Base-by-base conservation (phyloP, 2,888 invertebrate genomes). In the Drosophila borealis region DNA sequence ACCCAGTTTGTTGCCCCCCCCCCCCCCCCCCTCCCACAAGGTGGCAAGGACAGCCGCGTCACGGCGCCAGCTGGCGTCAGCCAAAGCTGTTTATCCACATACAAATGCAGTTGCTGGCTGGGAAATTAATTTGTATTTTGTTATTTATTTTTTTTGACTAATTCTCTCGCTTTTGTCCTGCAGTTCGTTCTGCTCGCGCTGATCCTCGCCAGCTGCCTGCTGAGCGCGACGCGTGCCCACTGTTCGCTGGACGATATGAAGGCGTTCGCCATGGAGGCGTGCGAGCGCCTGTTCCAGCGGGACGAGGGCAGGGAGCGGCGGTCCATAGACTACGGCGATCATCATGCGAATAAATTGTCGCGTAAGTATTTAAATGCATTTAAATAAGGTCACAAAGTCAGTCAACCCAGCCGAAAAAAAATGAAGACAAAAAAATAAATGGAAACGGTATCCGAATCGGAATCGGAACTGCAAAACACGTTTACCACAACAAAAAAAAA, bases 171-270 rank as follows among this genome's bases (percentile, higher is more conserved):
- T 14, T 36, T 11, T 29, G 8, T 29, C 2, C 63, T 80, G 48
- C 84, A 85, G 84, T 74, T 82, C 36, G 63, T 67, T 70, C 51
- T 85, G 57, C 11, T 89, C 34, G 53, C 49, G 3, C 46, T 84
- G 53, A 71, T 75, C 54, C 54, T 78, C 6, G 60, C 29, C 34
- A 65, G 65, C 33, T 84, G 71, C 13, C 54, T 78, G 54, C 34
- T 80, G 41, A 48, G 29, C 29, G 68, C 69, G 36, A 68, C 82
- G 4, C 70, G 78, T 10, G 87, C 82, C 3, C 83, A 66, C 36
- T 92, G 92, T 59, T 91, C 92, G 6, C 64, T 92, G 77, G 92
- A 92, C 45, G 83, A 81, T 29, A 92, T 92, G 92, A 92, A 89
- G 48, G 79, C 74, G 39, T 83, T 76, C 21, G 92, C 92, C 0